Conservation (phyloP, 2,888 invertebrate species). For the Melanchra persicariae region DNA sequence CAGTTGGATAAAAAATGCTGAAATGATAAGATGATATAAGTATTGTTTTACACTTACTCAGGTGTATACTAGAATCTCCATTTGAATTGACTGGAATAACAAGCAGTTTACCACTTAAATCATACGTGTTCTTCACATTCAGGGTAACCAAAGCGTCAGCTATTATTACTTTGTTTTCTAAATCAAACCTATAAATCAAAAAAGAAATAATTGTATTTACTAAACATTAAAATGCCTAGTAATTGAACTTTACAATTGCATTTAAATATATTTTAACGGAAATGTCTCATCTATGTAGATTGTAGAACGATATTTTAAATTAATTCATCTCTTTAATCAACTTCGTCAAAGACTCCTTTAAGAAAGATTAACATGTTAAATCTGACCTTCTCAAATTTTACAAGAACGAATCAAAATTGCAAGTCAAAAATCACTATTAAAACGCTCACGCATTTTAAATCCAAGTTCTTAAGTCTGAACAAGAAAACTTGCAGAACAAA, state of each 20-base stretch:
- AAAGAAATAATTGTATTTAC: background rate
- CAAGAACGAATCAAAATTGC: slow-evolving; percentile 3
- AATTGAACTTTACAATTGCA: no score
- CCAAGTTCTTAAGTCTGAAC: slow-evolving; percentile 36
- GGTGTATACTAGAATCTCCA: slow-evolving; percentile 78
- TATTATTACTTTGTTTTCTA: slow-evolving; percentile 79
- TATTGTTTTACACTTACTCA: slow-evolving; percentile 74
- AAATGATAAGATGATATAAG: background rate
- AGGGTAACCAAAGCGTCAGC: slow-evolving; percentile 78
- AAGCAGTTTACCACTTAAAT: slow-evolving; percentile 79
- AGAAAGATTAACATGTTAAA: background rate
- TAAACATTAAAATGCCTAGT: no score
- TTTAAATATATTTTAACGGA: no score
- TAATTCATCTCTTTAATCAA: background rate
- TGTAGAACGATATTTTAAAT: background rate
- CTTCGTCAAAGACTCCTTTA: background rate
- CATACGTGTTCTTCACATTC: slow-evolving; percentile 79
- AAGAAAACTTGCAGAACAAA: slow-evolving; percentile 51
- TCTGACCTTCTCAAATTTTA: background rate
- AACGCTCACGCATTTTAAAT: slow-evolving; percentile 36
- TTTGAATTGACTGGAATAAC: slow-evolving; percentile 77
- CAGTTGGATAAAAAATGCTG: no score
- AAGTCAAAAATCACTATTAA: slow-evolving; percentile 16
- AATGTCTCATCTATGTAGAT: background rate
- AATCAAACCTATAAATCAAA: slow-evolving; percentile 76